Evolutionary conservation across 2,797 vertebrate species (phyloP).

Genomic region (Dicrostonyx torquatus): DNA sequence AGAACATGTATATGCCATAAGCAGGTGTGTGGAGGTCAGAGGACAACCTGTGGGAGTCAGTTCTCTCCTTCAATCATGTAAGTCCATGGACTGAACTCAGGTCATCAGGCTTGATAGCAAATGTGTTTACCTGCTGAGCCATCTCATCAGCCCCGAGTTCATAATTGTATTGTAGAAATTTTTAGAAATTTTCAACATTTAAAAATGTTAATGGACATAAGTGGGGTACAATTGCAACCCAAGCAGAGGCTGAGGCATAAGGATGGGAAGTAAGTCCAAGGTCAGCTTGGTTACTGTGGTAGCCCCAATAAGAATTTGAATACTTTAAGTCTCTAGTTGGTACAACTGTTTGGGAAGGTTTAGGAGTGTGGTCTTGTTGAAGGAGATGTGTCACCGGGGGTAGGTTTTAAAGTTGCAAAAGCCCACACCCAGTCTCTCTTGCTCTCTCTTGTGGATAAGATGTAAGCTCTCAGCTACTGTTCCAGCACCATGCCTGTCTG

Average conservation of each 20-base stretch:
- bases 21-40: background rate
- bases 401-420: background rate
- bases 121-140: background rate
- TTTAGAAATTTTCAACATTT: slow-evolving; percentile 62
- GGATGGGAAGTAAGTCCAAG: background rate
- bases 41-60: background rate
- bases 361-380: background rate
- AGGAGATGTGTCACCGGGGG: background rate
- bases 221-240: background rate
- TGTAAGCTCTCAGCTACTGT: background rate
- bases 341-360: background rate
- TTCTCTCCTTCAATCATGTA: background rate
- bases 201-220: background rate
- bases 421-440: background rate
- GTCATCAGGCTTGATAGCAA: background rate
- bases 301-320: background rate
- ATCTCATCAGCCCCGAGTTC: background rate
- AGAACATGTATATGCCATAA: background rate
- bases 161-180: slow-evolving; percentile 14
- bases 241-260: background rate
- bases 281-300: background rate
- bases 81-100: background rate
- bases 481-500: background rate
- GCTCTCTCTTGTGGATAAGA: background rate
- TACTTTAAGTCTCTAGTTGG: background rate